phyloP scores from a whole-genome alignment of 2,113 vertebrate genomes.

The Sceloporus undulatus region DNA sequence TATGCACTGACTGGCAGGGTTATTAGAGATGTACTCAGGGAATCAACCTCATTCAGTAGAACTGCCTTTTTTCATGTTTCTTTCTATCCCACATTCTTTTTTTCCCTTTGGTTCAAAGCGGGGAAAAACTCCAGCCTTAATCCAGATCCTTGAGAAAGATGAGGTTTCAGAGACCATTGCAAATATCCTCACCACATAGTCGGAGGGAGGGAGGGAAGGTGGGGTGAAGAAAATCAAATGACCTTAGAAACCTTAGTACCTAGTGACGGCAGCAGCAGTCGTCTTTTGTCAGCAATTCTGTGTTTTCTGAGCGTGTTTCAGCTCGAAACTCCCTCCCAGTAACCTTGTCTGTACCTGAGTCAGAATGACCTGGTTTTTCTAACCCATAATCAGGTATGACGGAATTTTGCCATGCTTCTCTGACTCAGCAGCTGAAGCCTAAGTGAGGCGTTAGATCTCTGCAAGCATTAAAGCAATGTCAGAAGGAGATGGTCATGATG shows the following conservation, averaged over 20 bases:
- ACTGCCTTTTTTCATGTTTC: neutral
- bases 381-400: neutral
- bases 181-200: neutral
- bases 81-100: neutral
- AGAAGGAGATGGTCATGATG: neutral
- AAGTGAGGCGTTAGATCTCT: neutral
- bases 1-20: neutral
- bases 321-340: neutral
- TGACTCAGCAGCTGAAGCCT: neutral
- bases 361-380: neutral
- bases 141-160: neutral
- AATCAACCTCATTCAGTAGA: slow-evolving; percentile 17
- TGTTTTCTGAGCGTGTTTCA: slow-evolving; percentile 1
- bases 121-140: neutral
- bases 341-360: neutral
- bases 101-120: neutral
- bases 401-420: neutral
- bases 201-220: neutral
- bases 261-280: neutral
- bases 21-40: slow-evolving; percentile 23
- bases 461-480: neutral
- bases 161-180: neutral
- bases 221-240: neutral
- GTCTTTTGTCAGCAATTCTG: neutral
- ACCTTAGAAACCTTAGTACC: neutral